phyloP scores from a whole-genome alignment of 2,797 vertebrate species.

The Florisuga fusca region DNA sequence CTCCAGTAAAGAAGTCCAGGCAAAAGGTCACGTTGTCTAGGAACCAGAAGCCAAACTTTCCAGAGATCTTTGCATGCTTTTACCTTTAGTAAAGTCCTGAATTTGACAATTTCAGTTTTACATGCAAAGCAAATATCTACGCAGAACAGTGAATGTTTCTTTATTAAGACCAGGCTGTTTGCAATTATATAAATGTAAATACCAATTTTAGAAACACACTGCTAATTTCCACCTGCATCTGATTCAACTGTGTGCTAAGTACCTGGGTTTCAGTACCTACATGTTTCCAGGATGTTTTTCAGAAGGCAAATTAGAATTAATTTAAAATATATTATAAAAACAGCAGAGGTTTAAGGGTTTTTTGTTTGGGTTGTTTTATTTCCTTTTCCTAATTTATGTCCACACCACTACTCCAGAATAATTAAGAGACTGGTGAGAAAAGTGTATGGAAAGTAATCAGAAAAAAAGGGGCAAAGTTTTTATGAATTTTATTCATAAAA shows the following conservation, averaged over 20 bases:
- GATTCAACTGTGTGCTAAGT: neutral
- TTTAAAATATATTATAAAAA: neutral
- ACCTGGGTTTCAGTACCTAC: neutral
- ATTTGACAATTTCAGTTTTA: neutral
- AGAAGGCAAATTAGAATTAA: neutral
- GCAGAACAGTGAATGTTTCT: neutral
- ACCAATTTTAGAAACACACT: neutral
- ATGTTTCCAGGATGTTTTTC: neutral
- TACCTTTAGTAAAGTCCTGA: neutral
- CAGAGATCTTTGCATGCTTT: neutral
- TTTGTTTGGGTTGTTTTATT: no score
- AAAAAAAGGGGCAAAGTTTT: neutral
- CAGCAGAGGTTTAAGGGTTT: neutral
- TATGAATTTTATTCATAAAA: neutral
- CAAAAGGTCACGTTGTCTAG: neutral
- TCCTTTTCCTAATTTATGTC: neutral
- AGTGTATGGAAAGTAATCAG: neutral
- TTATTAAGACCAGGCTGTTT: neutral
- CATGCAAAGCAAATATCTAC: neutral
- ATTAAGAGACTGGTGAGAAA: neutral
- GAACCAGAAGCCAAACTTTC: neutral
- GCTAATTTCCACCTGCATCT: neutral
- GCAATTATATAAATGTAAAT: conserved; percentile 9
- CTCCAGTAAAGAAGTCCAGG: neutral
- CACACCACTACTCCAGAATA: neutral